phyloP scores from a whole-genome alignment of 2,797 vertebrate species.

The Gymnodraco acuticeps region DNA sequence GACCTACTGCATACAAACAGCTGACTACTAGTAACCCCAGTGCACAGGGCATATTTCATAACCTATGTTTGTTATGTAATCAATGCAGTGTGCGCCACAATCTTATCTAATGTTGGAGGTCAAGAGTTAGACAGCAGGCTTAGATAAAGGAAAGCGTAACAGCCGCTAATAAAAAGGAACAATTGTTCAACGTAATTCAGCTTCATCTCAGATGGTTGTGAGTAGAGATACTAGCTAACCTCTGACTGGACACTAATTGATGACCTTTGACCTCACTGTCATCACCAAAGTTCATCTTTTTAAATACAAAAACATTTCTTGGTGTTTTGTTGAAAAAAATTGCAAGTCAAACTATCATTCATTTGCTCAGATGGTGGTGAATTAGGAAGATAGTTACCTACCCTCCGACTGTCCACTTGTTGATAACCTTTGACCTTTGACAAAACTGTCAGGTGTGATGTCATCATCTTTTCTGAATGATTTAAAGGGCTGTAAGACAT shows the following conservation, averaged over 20 bases:
- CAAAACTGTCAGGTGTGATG: not conserved
- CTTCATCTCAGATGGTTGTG: not conserved
- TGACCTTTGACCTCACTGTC: not conserved
- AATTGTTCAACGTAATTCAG: not conserved
- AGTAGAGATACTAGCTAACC: too few relatives aligned
- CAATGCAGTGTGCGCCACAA: not conserved
- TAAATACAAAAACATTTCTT: too few relatives aligned
- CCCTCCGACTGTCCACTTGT: not conserved
- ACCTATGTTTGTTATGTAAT: constrained; percentile 38
- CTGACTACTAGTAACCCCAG: constrained; percentile 2
- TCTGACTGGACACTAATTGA: not conserved
- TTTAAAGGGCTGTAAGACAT: too few relatives aligned
- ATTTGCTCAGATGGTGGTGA: not conserved
- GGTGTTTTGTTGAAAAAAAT: too few relatives aligned
- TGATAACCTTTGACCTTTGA: not conserved
- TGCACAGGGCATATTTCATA: constrained; percentile 9
- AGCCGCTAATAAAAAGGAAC: not conserved
- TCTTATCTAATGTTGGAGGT: constrained; percentile 6
- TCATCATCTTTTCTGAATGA: not conserved
- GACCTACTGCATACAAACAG: constrained; percentile 2
- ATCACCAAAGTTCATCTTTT: too few relatives aligned
- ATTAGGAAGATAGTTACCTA: not conserved
- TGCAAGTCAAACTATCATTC: too few relatives aligned
- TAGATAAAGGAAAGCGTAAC: constrained; percentile 8
- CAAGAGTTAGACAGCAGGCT: constrained; percentile 10